Evolutionary conservation across 2,888 invertebrate genomes (phyloP).

Genomic region (Sarcophaga variegata): DNA sequence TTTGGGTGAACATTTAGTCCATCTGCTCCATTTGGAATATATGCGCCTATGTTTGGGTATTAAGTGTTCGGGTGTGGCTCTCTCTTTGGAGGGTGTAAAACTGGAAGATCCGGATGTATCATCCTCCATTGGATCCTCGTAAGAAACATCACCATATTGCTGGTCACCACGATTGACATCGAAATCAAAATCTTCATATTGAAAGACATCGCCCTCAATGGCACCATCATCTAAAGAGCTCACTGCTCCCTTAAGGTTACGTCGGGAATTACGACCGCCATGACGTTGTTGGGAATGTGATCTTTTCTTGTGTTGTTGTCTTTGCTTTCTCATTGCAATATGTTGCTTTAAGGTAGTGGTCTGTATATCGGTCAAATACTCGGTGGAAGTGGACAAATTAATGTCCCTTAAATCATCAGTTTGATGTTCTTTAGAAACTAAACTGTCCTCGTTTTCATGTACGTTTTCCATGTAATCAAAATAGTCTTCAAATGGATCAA

Average conservation of each 20-base stretch:
- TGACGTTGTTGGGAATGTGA: conserved; percentile 40
- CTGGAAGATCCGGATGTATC: conserved; percentile 73
- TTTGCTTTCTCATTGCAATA: conserved; percentile 5
- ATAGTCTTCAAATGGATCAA: conserved; percentile 74
- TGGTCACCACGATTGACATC: conserved; percentile 71
- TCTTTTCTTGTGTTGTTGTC: background rate
- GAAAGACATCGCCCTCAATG: conserved; percentile 77
- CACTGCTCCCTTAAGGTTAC: conserved; percentile 45
- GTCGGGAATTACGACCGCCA: conserved; percentile 5
- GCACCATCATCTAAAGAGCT: conserved; percentile 59
- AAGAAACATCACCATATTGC: conserved; percentile 71
- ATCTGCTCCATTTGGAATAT: conserved; percentile 91
- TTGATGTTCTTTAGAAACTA: conserved; percentile 68
- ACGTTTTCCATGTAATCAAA: conserved; percentile 60
- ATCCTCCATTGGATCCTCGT: conserved; percentile 71
- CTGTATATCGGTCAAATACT: background rate
- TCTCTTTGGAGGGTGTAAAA: conserved; percentile 73
- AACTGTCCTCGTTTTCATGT: conserved; percentile 52
- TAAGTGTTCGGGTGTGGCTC: conserved; percentile 77
- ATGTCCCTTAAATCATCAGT: conserved; percentile 41
- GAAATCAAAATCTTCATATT: conserved; percentile 79
- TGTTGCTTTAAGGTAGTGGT: background rate
- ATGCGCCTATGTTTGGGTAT: conserved; percentile 80
- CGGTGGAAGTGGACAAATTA: conserved; percentile 21
- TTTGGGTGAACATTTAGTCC: conserved; percentile 90